A percentile compares a stretch with the other conserved stretches of the same genome.
phyloP scores from a whole-genome alignment of 2,797 vertebrate species.

The Coendou prehensilis region DNA sequence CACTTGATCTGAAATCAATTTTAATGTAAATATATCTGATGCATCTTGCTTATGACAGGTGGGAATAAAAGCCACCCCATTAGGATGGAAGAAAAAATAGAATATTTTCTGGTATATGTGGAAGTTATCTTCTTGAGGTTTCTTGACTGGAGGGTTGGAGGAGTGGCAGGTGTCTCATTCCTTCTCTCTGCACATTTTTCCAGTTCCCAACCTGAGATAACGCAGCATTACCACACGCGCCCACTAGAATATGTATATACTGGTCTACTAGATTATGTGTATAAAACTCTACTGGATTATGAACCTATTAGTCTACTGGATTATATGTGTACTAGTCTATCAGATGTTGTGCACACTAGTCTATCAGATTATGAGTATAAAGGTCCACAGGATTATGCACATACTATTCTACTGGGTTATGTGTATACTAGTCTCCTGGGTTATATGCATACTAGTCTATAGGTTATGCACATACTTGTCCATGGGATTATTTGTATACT shows the following conservation, averaged over 20 bases:
- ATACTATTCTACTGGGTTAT: background rate
- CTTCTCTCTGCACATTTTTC: background rate
- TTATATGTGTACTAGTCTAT: background rate
- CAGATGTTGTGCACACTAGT: background rate
- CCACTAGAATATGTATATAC: background rate
- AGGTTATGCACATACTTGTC: background rate
- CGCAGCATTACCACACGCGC: accelerated
- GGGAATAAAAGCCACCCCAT: background rate
- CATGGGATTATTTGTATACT: background rate
- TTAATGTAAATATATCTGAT: background rate
- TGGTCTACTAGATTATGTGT: background rate
- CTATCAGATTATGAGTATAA: background rate
- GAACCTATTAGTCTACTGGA: background rate
- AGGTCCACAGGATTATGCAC: background rate
- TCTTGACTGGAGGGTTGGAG: background rate
- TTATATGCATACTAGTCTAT: background rate
- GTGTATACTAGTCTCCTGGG: background rate
- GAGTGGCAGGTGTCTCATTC: background rate
- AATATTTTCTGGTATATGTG: background rate
- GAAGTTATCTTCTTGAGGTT: background rate
- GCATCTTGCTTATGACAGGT: background rate
- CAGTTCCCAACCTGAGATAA: background rate
- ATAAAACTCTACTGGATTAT: background rate
- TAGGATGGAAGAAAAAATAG: background rate
- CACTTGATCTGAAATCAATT: conserved; percentile 68